These are phyloP conservation scores for Poeciliopsis turneri DNA, from an alignment of 2,797 vertebrate species.

Conservation along the genomic window DNA sequence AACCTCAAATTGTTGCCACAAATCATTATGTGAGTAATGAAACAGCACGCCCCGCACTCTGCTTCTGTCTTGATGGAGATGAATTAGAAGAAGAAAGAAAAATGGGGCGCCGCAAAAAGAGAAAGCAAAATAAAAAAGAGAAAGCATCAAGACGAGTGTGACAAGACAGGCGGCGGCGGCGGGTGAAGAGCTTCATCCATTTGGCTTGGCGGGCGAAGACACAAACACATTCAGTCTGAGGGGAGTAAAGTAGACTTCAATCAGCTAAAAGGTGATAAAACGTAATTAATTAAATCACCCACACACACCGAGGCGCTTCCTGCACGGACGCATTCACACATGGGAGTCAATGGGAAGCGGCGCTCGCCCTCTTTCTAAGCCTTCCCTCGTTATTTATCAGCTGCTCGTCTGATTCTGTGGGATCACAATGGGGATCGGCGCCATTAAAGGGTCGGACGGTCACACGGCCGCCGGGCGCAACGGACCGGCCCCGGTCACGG, in stretches of 20 bases:
- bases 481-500: too few relatives aligned
- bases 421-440: constrained; percentile 22
- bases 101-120: constrained; percentile 11
- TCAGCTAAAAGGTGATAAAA: constrained; percentile 82
- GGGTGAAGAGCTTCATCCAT: constrained; percentile 62
- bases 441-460: constrained; percentile 32
- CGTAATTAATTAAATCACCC: constrained; percentile 75
- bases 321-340: constrained; percentile 35
- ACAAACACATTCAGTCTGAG: constrained; percentile 65
- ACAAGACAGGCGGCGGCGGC: constrained; percentile 48
- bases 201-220: constrained; percentile 57
- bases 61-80: constrained; percentile 43
- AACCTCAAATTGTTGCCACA: constrained; percentile 41
- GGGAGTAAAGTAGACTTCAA: constrained; percentile 74
- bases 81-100: constrained; percentile 38
- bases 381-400: constrained; percentile 31
- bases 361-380: constrained; percentile 41
- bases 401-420: constrained; percentile 23
- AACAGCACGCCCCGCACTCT: constrained; percentile 12
- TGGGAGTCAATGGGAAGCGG: constrained; percentile 46
- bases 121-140: constrained; percentile 19
- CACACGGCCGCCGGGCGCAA: constrained; percentile 5
- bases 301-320: constrained; percentile 32
- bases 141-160: constrained; percentile 40
- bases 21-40: constrained; percentile 36